Evolutionary conservation across 2,888 invertebrate genomes (phyloP), one percentile per base, ranked within the genome.

Genomic region (Leptodirus hochenwartii): DNA sequence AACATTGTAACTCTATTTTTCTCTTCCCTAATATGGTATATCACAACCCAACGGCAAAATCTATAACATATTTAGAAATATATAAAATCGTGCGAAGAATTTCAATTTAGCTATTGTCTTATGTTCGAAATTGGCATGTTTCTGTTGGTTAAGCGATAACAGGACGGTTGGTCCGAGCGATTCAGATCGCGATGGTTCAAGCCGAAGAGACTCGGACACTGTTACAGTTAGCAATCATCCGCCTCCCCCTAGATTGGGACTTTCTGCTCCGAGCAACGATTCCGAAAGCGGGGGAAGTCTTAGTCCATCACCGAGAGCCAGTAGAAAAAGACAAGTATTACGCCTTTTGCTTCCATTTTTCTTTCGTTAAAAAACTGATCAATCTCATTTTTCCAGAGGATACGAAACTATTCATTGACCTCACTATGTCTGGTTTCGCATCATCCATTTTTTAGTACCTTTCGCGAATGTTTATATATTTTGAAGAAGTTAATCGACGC

Each of bases 371-470:
- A 9, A 24, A 24, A 24, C 8, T 24, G 25, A 6, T 10, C 8
- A 9, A 24, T 10, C 5, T 6, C 10, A 9, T 10, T 11, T 27
- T 66, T 64, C 23, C 68, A 79, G 71, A 71, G 80, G 45, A 63
- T 82, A 41, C 68, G 87, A 44, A 91, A 85, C 58, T 87, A 91
- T 56, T 91, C 95, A 9, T 61, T 98, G 41, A 98, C 98, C 22
- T 95, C 96, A 27, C 63, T 99, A 33, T 99, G 98, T 61, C 72
- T 99, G 42, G 69, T 99, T 33, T 95, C 95, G 37, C 98, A 99
- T 65, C 96, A 99, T 64, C 95, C 96, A 20, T 98, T 99, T 62
- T 93, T 98, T 60, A 82, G 95, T 37, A 90, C 85, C 47, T 98
- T 98, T 63, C 81, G 98, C 41, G 91, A 96, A 64, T 91, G 95